phyloP scores from a whole-genome alignment of 2,113 vertebrate species.

The Percina caprodes region DNA sequence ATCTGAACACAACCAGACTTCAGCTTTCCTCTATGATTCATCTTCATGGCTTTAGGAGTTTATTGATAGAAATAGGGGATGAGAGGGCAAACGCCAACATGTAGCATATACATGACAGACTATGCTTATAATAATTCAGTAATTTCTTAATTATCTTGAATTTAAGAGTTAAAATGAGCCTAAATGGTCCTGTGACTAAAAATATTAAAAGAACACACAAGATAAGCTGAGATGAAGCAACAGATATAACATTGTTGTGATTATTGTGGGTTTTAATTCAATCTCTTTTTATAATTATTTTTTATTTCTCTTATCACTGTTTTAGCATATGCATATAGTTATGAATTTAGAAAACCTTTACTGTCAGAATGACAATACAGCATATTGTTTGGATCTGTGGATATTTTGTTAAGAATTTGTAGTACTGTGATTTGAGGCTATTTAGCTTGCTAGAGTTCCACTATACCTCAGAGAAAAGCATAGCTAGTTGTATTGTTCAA shows the following conservation, averaged over 20 bases:
- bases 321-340: neutral
- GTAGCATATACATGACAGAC: neutral
- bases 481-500: constrained; percentile 8
- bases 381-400: neutral
- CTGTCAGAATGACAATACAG: neutral
- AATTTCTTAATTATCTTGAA: neutral
- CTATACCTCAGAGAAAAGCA: constrained; percentile 8
- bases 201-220: neutral
- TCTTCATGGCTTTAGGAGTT: constrained; percentile 1
- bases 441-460: constrained; percentile 7
- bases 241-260: neutral
- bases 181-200: neutral
- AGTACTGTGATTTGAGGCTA: neutral
- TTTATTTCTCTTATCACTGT: neutral
- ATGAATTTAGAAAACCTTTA: neutral
- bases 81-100: neutral
- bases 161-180: neutral
- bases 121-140: neutral
- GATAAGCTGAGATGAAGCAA: neutral
- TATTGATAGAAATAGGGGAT: too few relatives aligned
- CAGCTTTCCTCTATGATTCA: neutral
- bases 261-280: neutral
- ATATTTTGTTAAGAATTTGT: constrained; percentile 4
- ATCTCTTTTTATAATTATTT: too few relatives aligned
- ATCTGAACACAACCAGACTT: neutral